Evolutionary conservation across 2,797 vertebrate genomes (phyloP), one percentile per base, ranked within the genome.

Genomic region (Darevskia nairensis): DNA sequence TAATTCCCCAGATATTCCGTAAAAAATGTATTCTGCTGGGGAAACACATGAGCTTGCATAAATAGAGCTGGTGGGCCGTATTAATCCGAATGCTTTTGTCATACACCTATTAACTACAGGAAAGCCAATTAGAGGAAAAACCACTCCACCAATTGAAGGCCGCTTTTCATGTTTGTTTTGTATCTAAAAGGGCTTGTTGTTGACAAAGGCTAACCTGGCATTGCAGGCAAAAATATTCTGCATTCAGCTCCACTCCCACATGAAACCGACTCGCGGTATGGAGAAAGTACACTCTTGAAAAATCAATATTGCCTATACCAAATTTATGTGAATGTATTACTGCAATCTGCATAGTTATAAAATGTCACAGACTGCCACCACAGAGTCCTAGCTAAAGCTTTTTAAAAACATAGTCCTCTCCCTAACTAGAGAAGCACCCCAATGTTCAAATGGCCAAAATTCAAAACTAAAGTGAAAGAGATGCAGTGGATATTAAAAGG

Each of bases 21-120:
- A 68, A 87, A 55, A 15, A 86, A 91, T 46, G 9, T n/a, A 77
- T 69, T 93, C 78, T 79, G n/a, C 23, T 41, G 75, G 19, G 32
- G 86, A 80, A 84, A 90, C 41, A 19, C 86, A 84, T 86, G 41
- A 83, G 55, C 10, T 78, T 86, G 92, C 71, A 88, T 39, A 93
- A 83, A 72, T 35, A 76, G 69, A 64, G 90, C 19, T 64, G 25
- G 68, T 55, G 80, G 72, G 15, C 17, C 85, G 61, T 80, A 0
- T 76, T 87, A 71, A 50, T 91, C 59, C 83, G 69, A 46, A 2
- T 15, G 59, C 41, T 80, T 90, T 93, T 86, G 41, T 66, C 68
- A 71, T 78, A 76, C 46, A 86, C 83, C n/a, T 86, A 79, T 76
- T 71, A 35, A 66, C 71, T 74, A 74, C 32, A 74, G 44, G 71